Percentiles rank a stretch among this genome's conserved stretches.
These are phyloP conservation scores for Podiceps cristatus DNA, from an alignment of 2,113 vertebrate species.

Conservation along the genomic window DNA sequence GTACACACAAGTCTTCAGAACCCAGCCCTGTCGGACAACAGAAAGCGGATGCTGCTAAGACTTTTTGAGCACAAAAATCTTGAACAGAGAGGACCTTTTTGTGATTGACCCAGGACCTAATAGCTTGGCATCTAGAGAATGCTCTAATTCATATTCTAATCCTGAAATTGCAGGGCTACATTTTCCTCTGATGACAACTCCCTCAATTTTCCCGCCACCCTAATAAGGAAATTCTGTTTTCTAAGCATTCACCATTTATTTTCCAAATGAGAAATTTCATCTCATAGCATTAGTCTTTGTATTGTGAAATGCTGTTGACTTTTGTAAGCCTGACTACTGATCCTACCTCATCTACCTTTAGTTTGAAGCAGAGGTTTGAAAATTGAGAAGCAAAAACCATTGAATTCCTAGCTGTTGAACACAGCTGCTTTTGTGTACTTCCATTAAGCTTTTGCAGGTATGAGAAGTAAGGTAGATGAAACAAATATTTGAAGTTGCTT, in stretches of 20 bases:
- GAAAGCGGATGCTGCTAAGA: conserved; percentile 28
- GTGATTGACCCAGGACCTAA: conserved; percentile 51
- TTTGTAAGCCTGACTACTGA: neutral
- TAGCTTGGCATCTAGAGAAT: conserved; percentile 70
- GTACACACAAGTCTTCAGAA: neutral
- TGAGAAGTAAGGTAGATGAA: neutral
- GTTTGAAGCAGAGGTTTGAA: neutral
- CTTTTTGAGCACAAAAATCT: conserved; percentile 25
- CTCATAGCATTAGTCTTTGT: conserved; percentile 12
- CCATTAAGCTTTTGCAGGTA: neutral
- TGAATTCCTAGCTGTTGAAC: neutral
- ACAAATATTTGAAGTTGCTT: neutral
- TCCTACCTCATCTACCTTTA: neutral
- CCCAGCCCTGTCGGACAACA: neutral
- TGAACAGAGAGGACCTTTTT: conserved; percentile 69
- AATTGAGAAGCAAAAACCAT: neutral
- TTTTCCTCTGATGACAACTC: conserved; percentile 64
- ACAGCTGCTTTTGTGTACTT: neutral
- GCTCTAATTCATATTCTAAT: conserved; percentile 71
- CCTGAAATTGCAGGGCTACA: conserved; percentile 66
- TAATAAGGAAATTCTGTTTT: conserved; percentile 68
- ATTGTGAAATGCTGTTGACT: conserved; percentile 31
- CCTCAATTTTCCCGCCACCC: conserved; percentile 50
- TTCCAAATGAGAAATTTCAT: conserved; percentile 41
- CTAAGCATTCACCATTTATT: conserved; percentile 20